Percentiles rank a stretch among this genome's conserved stretches.
Conservation (phyloP, 2,888 invertebrate genomes). For the Sminthurides aquaticus region DNA sequence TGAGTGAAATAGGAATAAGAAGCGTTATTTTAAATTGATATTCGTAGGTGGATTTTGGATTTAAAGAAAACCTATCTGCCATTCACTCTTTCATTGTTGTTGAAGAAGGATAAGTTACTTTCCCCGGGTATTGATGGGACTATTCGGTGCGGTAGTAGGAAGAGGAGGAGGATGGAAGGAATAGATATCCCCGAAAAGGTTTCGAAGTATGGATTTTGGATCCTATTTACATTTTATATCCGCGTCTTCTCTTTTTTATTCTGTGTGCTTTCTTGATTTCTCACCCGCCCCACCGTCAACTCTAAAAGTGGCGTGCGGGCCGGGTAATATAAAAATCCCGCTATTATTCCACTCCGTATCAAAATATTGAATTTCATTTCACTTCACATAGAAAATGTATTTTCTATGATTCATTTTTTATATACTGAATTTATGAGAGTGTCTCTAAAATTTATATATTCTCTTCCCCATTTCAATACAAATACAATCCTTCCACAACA, state of each 20-base stretch:
- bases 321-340: conserved; percentile 8
- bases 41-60: not conserved
- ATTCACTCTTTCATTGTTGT: too few relatives aligned
- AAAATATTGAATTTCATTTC: conserved; percentile 43
- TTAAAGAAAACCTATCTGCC: not conserved
- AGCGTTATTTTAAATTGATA: not conserved
- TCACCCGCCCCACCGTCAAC: conserved; percentile 26
- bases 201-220: conserved; percentile 8
- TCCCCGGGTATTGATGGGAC: conserved; percentile 16
- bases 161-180: not conserved
- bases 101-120: not conserved
- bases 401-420: conserved; percentile 42
- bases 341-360: conserved; percentile 36
- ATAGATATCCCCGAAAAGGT: conserved; percentile 7
- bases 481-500: too few relatives aligned
- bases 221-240: not conserved
- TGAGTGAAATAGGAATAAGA: not conserved
- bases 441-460: not conserved
- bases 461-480: conserved; percentile 10
- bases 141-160: conserved; percentile 2
- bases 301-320: conserved; percentile 7
- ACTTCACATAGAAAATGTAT: conserved; percentile 30
- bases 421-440: conserved; percentile 22
- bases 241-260: conserved; percentile 27
- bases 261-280: conserved; percentile 38